Evolutionary conservation across 2,888 invertebrate species (phyloP).

Genomic region (Zaprionus lineosus): DNA sequence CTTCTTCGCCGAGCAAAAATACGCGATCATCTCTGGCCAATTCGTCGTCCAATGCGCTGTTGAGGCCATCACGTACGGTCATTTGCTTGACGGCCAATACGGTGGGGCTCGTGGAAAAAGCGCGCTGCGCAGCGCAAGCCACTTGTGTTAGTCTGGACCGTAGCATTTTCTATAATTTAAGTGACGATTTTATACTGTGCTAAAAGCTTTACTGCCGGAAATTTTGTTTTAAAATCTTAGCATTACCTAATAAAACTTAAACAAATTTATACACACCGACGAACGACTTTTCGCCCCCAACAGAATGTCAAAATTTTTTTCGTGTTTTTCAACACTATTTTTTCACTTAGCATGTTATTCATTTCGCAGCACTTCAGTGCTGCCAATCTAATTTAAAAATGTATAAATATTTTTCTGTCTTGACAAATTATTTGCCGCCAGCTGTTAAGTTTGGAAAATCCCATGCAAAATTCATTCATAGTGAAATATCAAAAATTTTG

Average conservation of each 20-base stretch:
- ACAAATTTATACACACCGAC: constrained; percentile 47
- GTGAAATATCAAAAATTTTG: constrained; percentile 78
- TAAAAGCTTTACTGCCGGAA: constrained; percentile 25
- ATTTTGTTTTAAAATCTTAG: constrained; percentile 10
- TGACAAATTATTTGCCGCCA: background rate
- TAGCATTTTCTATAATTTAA: constrained; percentile 49
- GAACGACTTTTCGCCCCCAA: constrained; percentile 47
- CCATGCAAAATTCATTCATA: background rate
- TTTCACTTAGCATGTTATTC: background rate
- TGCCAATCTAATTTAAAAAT: constrained; percentile 34
- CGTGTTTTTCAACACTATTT: constrained; percentile 31
- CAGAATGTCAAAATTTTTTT: constrained; percentile 41
- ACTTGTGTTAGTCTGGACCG: constrained; percentile 59
- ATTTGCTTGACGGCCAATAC: constrained; percentile 86
- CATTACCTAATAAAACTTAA: constrained; percentile 54
- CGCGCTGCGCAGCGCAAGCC: constrained; percentile 82
- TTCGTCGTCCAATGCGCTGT: constrained; percentile 98
- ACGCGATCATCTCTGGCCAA: constrained; percentile 95
- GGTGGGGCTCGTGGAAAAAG: constrained; percentile 84
- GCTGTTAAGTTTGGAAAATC: constrained; percentile 1
- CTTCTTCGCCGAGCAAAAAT: constrained; percentile 97
- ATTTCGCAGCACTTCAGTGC: constrained; percentile 10
- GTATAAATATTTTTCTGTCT: background rate
- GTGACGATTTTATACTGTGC: constrained; percentile 21
- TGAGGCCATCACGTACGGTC: constrained; percentile 98